These are phyloP conservation scores for fruit fly (Drosophila melanogaster) DNA, from an alignment of 1,140 invertebrate genomes.

Conservation along the genomic window Release_6_plus_ISO1_MT NT_033777.3:11701501-11702000, in stretches of 20 bases:
- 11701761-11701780: conserved; percentile 67
- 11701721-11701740: conserved; percentile 42
- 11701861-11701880: background rate
- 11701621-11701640: conserved; percentile 49
- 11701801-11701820: conserved; percentile 63
- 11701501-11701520: conserved; percentile 59
- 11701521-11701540: conserved; percentile 72
- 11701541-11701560: conserved; percentile 64
- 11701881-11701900: background rate
- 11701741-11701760: conserved; percentile 61
- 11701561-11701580: conserved; percentile 63
- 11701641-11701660: conserved; percentile 58
- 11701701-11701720: conserved; percentile 25
- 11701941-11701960: conserved; percentile 55
- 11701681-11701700: conserved; percentile 55
- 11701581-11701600: conserved; percentile 51
- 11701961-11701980: conserved; percentile 65
- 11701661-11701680: conserved; percentile 54
- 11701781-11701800: conserved; percentile 61
- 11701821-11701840: conserved; percentile 56
- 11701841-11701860: conserved; percentile 10
- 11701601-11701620: conserved; percentile 53
- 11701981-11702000: conserved; percentile 64
- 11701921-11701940: conserved; percentile 49
- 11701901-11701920: conserved; percentile 5